These are phyloP conservation scores for Rynchops niger DNA, from an alignment of 2,113 vertebrate genomes.

Conservation along the genomic window DNA sequence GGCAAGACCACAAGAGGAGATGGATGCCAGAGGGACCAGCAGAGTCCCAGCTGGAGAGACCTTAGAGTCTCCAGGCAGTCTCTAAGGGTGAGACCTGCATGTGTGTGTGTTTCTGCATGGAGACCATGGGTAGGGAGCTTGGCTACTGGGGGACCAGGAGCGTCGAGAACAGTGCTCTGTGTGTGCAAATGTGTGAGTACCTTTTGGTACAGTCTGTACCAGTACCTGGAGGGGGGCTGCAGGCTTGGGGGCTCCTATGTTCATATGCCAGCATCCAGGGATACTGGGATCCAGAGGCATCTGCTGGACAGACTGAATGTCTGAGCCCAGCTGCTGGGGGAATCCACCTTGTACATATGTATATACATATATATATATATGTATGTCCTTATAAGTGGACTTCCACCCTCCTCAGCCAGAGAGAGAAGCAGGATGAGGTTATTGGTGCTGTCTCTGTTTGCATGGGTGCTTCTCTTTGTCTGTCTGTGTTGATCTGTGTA, in stretches of 20 bases:
- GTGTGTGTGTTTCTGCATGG: not conserved
- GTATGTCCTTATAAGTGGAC: not conserved
- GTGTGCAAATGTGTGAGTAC: rapidly evolving
- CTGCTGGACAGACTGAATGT: not conserved
- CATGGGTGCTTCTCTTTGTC: not conserved
- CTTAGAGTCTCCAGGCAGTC: too few relatives aligned
- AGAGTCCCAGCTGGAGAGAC: not conserved
- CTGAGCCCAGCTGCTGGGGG: not conserved
- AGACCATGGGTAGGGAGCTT: not conserved
- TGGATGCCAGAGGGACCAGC: not conserved
- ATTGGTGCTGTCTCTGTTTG: not conserved
- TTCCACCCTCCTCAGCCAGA: not conserved
- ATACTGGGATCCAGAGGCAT: not conserved
- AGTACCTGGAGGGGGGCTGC: not conserved
- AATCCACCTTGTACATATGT: not conserved
- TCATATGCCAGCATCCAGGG: not conserved
- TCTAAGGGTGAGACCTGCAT: not conserved
- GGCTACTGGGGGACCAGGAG: not conserved
- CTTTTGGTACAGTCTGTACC: not conserved
- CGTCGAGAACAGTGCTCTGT: rapidly evolving
- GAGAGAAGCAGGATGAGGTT: not conserved
- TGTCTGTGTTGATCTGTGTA: not conserved
- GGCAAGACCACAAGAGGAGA: not conserved
- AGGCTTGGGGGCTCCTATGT: not conserved
- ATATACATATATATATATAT: too few relatives aligned